phyloP scores from a whole-genome alignment of 2,797 vertebrate genomes.

The Macropus fuliginosus region DNA sequence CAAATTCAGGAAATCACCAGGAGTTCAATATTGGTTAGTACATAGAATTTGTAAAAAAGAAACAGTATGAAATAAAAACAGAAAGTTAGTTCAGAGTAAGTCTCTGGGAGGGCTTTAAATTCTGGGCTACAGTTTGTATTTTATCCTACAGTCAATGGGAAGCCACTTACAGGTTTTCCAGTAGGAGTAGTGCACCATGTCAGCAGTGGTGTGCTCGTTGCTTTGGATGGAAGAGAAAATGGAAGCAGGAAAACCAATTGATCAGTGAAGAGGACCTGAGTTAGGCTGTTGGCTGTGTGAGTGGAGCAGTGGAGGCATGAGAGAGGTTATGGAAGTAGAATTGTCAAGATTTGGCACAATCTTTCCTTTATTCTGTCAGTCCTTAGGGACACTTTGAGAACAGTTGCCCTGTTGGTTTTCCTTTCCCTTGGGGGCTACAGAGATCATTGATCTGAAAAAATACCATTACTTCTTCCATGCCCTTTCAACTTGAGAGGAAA shows the following conservation, averaged over 20 bases:
- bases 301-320: not conserved
- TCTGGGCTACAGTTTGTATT: not conserved
- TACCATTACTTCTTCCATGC: not conserved
- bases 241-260: not conserved
- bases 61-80: not conserved
- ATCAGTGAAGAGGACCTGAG: not conserved
- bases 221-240: not conserved
- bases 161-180: not conserved
- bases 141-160: not conserved
- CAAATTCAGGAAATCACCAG: not conserved
- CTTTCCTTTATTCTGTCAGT: not conserved
- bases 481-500: too few relatives aligned
- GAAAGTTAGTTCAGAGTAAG: not conserved
- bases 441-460: not conserved
- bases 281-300: not conserved
- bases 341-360: not conserved
- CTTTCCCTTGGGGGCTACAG: not conserved
- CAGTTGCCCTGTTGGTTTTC: not conserved
- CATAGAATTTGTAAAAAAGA: not conserved
- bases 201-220: not conserved
- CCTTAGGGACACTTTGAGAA: not conserved
- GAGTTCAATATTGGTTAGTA: not conserved
- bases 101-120: not conserved
- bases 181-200: not conserved
- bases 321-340: not conserved